A percentile compares a stretch with the other conserved stretches of the same genome.
Conservation (phyloP, 2,888 invertebrate genomes). For the Rhingia rostrata region DNA sequence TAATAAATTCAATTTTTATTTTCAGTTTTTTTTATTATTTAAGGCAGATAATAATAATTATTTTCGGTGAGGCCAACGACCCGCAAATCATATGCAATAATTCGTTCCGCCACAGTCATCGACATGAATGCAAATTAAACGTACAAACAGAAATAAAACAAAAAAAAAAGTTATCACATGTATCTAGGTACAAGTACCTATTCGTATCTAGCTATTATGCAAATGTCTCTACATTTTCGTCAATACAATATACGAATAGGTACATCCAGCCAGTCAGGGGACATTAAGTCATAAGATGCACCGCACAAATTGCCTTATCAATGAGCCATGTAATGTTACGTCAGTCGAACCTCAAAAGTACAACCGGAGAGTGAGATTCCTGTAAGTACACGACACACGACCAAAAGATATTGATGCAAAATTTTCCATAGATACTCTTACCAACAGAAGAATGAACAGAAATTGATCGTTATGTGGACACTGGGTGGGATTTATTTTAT, state of each 20-base stretch:
- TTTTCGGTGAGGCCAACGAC: slow-evolving; percentile 44
- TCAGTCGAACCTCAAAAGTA: slow-evolving; percentile 11
- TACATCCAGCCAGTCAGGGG: neutral
- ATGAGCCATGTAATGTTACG: slow-evolving; percentile 58
- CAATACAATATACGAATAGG: slow-evolving; percentile 3
- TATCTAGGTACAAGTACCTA: neutral
- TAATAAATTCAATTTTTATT: neutral
- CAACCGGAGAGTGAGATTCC: slow-evolving; percentile 30
- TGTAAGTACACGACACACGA: slow-evolving; percentile 27
- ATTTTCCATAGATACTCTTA: slow-evolving; percentile 18
- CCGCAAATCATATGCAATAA: slow-evolving; percentile 50
- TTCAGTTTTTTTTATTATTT: slow-evolving; percentile 12
- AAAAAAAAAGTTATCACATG: slow-evolving; percentile 22
- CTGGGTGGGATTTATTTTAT: too few relatives aligned
- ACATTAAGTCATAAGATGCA: slow-evolving; percentile 24
- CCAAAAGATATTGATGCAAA: slow-evolving; percentile 49
- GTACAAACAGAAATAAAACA: slow-evolving; percentile 37
- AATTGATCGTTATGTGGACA: neutral
- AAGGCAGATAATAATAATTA: slow-evolving; percentile 38
- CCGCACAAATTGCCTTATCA: slow-evolving; percentile 35
- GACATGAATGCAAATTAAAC: slow-evolving; percentile 64
- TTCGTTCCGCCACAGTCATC: slow-evolving; percentile 63
- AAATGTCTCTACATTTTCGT: slow-evolving; percentile 35
- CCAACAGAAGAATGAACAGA: slow-evolving; percentile 48
- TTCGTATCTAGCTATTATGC: slow-evolving; percentile 13